Conservation (phyloP, 2,888 invertebrate species). For the Eugnorisma glareosa region DNA sequence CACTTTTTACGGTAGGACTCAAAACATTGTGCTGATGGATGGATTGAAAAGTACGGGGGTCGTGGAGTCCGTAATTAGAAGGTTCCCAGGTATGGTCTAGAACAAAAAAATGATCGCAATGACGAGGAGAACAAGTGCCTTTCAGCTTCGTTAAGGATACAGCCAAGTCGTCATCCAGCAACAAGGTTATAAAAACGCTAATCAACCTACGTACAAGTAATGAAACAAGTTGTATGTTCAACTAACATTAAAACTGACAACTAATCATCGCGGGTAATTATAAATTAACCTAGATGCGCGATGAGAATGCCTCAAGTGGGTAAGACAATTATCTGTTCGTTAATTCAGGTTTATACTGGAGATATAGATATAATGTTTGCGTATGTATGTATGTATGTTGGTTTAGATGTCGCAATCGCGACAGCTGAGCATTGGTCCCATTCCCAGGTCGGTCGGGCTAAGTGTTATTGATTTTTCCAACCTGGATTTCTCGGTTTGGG, state of each 20-base stretch:
- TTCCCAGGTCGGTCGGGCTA: not conserved
- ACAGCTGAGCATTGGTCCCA: not conserved
- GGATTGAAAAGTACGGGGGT: too few relatives aligned
- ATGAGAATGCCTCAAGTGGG: slow-evolving; percentile 60
- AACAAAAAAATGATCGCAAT: too few relatives aligned
- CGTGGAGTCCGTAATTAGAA: too few relatives aligned
- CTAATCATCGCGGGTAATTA: slow-evolving; percentile 80
- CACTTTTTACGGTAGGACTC: too few relatives aligned
- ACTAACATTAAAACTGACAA: slow-evolving; percentile 80
- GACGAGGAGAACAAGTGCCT: too few relatives aligned
- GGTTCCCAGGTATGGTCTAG: too few relatives aligned
- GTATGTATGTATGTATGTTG: not conserved
- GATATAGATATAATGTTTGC: not conserved
- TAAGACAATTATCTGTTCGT: slow-evolving; percentile 60
- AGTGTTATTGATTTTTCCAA: not conserved
- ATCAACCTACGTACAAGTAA: slow-evolving; percentile 58
- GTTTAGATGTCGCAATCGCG: not conserved
- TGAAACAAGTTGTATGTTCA: slow-evolving; percentile 67
- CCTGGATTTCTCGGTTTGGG: not conserved
- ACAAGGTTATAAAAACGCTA: slow-evolving; percentile 37
- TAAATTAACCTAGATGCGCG: slow-evolving; percentile 84
- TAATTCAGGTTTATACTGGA: slow-evolving; percentile 52
- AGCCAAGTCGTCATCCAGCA: slow-evolving; percentile 6
- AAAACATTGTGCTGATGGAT: too few relatives aligned
- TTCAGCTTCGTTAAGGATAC: too few relatives aligned